These are phyloP conservation scores for Tachysurus fulvidraco DNA, from an alignment of 2,113 vertebrate species.

Conservation along the genomic window DNA sequence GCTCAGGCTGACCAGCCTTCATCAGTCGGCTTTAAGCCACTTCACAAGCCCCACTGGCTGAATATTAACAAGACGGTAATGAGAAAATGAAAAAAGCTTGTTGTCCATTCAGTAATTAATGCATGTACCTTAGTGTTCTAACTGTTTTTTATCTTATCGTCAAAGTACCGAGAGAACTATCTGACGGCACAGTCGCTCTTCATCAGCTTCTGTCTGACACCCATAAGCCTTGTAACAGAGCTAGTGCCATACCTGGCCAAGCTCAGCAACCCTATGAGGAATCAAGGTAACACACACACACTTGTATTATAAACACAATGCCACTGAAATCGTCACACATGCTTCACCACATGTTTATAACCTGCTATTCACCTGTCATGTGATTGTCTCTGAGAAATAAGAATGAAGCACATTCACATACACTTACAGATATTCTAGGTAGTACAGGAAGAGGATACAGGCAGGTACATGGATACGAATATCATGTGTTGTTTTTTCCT, in stretches of 20 bases:
- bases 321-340: background rate
- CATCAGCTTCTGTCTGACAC: constrained; percentile 85
- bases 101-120: background rate
- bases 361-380: background rate
- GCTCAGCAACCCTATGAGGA: constrained; percentile 88
- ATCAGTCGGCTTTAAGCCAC: constrained; percentile 83
- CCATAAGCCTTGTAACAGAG: constrained; percentile 84
- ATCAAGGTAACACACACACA: constrained; percentile 77
- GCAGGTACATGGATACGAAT: background rate
- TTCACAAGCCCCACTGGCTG: constrained; percentile 95
- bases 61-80: constrained; percentile 86
- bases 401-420: constrained; percentile 27
- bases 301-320: background rate
- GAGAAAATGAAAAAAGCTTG: background rate
- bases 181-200: constrained; percentile 85
- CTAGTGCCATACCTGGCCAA: constrained; percentile 88
- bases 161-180: constrained; percentile 88
- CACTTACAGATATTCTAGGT: background rate
- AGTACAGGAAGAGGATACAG: background rate
- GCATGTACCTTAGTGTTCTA: background rate
- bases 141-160: constrained; percentile 5
- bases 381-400: background rate
- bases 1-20: constrained; percentile 76
- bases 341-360: background rate
- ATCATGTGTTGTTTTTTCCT: constrained; percentile 10